These are phyloP conservation scores for Drosophila melanogaster DNA, from an alignment of 1,140 invertebrate genomes.

Conservation along the genomic window DNA sequence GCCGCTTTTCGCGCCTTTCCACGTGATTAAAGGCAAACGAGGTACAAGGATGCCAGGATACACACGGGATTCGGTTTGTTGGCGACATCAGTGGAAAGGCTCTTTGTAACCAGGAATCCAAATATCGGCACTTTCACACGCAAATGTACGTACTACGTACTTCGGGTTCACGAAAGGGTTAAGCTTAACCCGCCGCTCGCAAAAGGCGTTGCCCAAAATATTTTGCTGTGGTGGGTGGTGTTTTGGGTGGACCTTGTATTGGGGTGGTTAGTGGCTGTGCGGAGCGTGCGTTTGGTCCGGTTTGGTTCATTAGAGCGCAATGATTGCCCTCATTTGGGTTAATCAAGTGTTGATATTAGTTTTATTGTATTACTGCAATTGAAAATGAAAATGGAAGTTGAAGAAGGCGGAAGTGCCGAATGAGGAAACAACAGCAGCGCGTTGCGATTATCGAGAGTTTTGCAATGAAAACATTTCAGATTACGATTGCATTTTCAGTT, in stretches of 20 bases:
- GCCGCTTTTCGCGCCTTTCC: conserved; percentile 83
- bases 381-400: conserved; percentile 29
- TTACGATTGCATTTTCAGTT: neutral
- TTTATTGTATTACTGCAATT: conserved; percentile 60
- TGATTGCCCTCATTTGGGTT: conserved; percentile 80
- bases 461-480: conserved; percentile 5
- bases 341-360: conserved; percentile 78
- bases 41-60: conserved; percentile 35
- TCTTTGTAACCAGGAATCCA: conserved; percentile 12
- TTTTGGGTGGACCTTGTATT: conserved; percentile 6
- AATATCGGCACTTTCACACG: conserved; percentile 79
- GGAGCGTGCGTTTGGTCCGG: conserved; percentile 63
- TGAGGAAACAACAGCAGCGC: conserved; percentile 4
- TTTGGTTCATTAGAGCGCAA: conserved; percentile 80
- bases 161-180: conserved; percentile 59
- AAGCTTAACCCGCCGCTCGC: conserved; percentile 48
- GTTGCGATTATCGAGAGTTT: neutral
- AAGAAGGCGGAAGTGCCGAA: conserved; percentile 25
- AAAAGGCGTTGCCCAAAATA: conserved; percentile 77
- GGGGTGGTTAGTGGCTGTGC: neutral
- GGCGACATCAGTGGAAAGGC: conserved; percentile 25
- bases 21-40: conserved; percentile 80
- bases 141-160: conserved; percentile 56
- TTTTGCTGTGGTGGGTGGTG: conserved; percentile 51
- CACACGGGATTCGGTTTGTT: conserved; percentile 13